These are phyloP conservation scores for Chloromyia formosa DNA, from an alignment of 2,888 invertebrate species.

Conservation along the genomic window DNA sequence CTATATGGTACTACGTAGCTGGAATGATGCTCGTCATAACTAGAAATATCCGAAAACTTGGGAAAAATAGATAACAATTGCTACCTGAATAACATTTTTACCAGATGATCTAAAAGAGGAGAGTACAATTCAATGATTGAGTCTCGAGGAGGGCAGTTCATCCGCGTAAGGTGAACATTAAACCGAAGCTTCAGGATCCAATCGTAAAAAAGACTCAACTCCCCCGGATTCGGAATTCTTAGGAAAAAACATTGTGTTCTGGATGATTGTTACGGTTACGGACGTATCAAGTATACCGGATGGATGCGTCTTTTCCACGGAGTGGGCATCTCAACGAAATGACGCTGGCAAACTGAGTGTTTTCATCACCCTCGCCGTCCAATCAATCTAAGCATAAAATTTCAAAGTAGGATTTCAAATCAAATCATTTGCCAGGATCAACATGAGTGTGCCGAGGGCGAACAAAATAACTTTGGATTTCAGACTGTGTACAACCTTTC, in stretches of 20 bases:
- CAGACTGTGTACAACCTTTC: not conserved
- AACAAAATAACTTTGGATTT: slow-evolving; percentile 43
- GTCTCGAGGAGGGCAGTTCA: not conserved
- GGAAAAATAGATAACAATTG: slow-evolving; percentile 34
- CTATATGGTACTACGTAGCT: too few species aligned
- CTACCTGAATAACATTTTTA: slow-evolving; percentile 41
- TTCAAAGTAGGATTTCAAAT: slow-evolving; percentile 41
- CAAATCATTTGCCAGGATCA: slow-evolving; percentile 46
- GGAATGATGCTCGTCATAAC: not conserved
- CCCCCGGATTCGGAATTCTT: slow-evolving; percentile 8
- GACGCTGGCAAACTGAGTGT: not conserved
- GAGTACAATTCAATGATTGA: slow-evolving; percentile 28
- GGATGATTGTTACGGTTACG: not conserved
- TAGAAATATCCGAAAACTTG: slow-evolving; percentile 28
- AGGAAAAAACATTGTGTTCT: not conserved
- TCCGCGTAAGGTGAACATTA: slow-evolving; percentile 10
- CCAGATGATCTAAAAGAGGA: slow-evolving; percentile 9
- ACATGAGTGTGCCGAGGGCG: not conserved
- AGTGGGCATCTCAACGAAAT: not conserved
- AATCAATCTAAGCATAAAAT: slow-evolving; percentile 39
- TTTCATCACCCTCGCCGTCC: slow-evolving; percentile 27
- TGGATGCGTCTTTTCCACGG: slow-evolving; percentile 9
- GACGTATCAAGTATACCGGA: not conserved
- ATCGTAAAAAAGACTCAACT: slow-evolving; percentile 22
- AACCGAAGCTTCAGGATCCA: slow-evolving; percentile 4